phyloP scores from a whole-genome alignment of 2,797 vertebrate genomes.

The Lates japonicus region DNA sequence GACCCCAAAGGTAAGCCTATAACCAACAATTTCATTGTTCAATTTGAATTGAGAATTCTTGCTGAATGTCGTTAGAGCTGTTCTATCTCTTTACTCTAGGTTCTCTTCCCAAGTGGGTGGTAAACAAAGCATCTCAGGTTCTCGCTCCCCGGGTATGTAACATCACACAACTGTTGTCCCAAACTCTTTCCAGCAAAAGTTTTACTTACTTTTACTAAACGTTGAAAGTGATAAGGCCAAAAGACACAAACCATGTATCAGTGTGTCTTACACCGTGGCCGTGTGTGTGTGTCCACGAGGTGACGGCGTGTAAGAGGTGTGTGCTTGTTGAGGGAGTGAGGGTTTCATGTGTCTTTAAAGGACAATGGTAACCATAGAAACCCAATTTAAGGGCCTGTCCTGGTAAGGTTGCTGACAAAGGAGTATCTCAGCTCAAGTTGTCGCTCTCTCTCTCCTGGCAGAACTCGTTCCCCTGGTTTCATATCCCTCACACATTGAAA shows the following conservation, averaged over 20 bases:
- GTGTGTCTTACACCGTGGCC: not conserved
- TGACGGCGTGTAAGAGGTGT: constrained; percentile 25
- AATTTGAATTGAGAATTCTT: not conserved
- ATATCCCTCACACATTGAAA: constrained; percentile 48
- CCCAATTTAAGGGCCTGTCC: constrained; percentile 52
- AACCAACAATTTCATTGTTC: not conserved
- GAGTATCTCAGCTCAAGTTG: constrained; percentile 52
- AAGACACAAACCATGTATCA: not conserved
- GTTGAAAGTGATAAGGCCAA: not conserved
- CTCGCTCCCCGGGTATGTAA: constrained; percentile 85
- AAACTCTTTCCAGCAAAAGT: not conserved
- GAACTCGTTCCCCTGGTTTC: constrained; percentile 84
- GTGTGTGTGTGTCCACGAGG: constrained; percentile 35
- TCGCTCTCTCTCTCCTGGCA: constrained; percentile 37
- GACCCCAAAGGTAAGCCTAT: constrained; percentile 88
- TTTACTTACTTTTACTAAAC: constrained; percentile 14
- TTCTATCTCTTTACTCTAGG: constrained; percentile 69
- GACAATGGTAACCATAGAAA: constrained; percentile 83
- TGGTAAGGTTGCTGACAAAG: constrained; percentile 73
- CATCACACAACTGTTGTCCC: not conserved
- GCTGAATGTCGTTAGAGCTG: not conserved
- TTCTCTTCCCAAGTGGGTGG: constrained; percentile 89
- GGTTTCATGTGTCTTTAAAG: constrained; percentile 69
- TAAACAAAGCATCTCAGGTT: constrained; percentile 87
- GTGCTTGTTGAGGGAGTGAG: constrained; percentile 23